Evolutionary conservation across 2,888 invertebrate genomes (phyloP).

Genomic region (Drosophila sordidapex): DNA sequence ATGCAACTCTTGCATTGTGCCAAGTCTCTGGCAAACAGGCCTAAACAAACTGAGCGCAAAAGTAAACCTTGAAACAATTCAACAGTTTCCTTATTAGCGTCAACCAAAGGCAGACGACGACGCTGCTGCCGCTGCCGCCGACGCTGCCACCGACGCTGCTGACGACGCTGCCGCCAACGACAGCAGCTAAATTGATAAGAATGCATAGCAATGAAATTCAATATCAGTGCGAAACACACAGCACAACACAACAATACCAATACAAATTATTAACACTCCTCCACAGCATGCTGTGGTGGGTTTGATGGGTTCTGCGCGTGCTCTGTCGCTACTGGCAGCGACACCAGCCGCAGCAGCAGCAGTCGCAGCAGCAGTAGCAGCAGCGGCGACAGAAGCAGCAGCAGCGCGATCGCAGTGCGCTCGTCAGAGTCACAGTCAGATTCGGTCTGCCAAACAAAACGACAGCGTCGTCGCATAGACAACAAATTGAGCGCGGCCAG

Average conservation of each 20-base stretch:
- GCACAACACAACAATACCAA: slow-evolving; percentile 9
- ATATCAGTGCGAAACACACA: slow-evolving; percentile 76
- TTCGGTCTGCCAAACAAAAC: slow-evolving; percentile 65
- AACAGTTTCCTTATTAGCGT: slow-evolving; percentile 75
- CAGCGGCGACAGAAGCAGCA: slow-evolving; percentile 16
- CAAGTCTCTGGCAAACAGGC: slow-evolving; percentile 67
- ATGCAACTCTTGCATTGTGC: slow-evolving; percentile 77
- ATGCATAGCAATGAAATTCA: slow-evolving; percentile 69
- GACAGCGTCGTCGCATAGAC: slow-evolving; percentile 67
- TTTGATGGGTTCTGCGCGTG: slow-evolving; percentile 51
- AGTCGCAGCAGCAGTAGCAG: slow-evolving; percentile 28
- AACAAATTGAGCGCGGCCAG: slow-evolving; percentile 57
- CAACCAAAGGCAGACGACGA: slow-evolving; percentile 40
- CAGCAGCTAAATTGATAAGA: slow-evolving; percentile 57
- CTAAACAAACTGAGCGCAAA: slow-evolving; percentile 70
- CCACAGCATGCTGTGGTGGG: slow-evolving; percentile 43
- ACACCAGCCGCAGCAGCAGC: slow-evolving; percentile 24
- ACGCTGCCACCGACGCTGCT: background rate
- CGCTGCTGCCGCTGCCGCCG: slow-evolving; percentile 8
- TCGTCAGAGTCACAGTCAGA: slow-evolving; percentile 41
- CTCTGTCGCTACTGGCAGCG: slow-evolving; percentile 43
- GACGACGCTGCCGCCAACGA: background rate
- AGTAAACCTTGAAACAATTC: slow-evolving; percentile 79
- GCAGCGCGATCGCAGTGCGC: slow-evolving; percentile 33
- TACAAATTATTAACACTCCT: slow-evolving; percentile 36